Evolutionary conservation across 2,797 vertebrate species (phyloP).

Genomic region (Botia kubotai): DNA sequence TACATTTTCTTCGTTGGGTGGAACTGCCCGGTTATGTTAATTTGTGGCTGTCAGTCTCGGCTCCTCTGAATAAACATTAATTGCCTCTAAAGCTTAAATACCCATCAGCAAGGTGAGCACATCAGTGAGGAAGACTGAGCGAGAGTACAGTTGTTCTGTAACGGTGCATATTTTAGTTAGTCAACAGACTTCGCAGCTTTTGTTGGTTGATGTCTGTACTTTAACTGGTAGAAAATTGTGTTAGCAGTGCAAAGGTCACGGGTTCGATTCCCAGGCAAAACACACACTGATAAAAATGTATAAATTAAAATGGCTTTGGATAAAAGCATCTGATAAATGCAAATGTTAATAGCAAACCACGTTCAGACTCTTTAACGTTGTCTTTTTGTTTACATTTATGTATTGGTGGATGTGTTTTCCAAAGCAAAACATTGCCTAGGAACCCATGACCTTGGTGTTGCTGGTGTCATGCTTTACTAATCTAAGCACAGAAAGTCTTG

Average conservation of each 20-base stretch:
- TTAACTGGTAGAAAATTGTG: no score
- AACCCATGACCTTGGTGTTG: neutral
- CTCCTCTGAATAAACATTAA: conserved; percentile 46
- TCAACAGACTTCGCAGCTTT: neutral
- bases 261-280: no score
- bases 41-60: conserved; percentile 11
- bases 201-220: no score
- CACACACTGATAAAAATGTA: no score
- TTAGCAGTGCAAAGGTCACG: no score
- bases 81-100: conserved; percentile 36
- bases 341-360: neutral
- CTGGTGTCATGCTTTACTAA: neutral
- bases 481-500: neutral
- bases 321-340: no score
- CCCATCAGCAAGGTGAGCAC: conserved; percentile 20
- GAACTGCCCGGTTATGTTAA: conserved; percentile 32
- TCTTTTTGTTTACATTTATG: conserved; percentile 9
- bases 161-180: neutral
- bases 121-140: neutral
- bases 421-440: neutral
- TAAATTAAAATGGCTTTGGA: no score
- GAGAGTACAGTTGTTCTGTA: neutral
- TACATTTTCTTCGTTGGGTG: conserved; percentile 22
- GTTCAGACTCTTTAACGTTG: neutral
- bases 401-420: neutral